Percentiles rank a stretch among this genome's conserved stretches.
Evolutionary conservation across 2,888 invertebrate genomes (phyloP).

Genomic region (Ennomos quercinarius): DNA sequence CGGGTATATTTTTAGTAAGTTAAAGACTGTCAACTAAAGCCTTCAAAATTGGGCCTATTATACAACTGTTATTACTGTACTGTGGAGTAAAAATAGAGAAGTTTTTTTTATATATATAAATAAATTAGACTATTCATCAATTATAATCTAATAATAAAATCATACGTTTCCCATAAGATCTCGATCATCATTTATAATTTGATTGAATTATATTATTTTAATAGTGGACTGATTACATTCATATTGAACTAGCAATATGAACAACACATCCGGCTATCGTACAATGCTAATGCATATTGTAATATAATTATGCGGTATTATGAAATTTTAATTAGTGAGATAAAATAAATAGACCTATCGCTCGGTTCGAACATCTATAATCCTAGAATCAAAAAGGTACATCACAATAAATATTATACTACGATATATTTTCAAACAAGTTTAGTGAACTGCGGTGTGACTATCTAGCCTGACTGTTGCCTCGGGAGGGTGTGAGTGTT

Average conservation of each 20-base stretch:
- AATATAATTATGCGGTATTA: conserved; percentile 33
- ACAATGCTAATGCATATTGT: conserved; percentile 39
- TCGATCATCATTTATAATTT: conserved; percentile 73
- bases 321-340: conserved; percentile 45
- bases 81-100: conserved; percentile 60
- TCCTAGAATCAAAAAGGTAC: conserved; percentile 68
- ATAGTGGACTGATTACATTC: conserved; percentile 55
- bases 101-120: conserved; percentile 73
- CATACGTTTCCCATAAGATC: conserved; percentile 65
- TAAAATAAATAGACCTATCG: conserved; percentile 53
- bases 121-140: conserved; percentile 61
- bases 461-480: conserved; percentile 39
- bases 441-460: conserved; percentile 33
- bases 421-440: conserved; percentile 54
- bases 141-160: conserved; percentile 63
- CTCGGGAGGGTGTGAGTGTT: conserved; percentile 20
- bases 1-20: no score
- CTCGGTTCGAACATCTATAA: conserved; percentile 56
- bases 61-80: conserved; percentile 57
- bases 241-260: conserved; percentile 65
- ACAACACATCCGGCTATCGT: conserved; percentile 51
- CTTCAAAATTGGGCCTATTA: no score
- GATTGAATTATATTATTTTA: conserved; percentile 51
- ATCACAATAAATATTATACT: conserved; percentile 82
- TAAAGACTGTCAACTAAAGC: no score